Base-by-base conservation (phyloP, 2,113 vertebrate species). In the Oryzias javanicus region DNA sequence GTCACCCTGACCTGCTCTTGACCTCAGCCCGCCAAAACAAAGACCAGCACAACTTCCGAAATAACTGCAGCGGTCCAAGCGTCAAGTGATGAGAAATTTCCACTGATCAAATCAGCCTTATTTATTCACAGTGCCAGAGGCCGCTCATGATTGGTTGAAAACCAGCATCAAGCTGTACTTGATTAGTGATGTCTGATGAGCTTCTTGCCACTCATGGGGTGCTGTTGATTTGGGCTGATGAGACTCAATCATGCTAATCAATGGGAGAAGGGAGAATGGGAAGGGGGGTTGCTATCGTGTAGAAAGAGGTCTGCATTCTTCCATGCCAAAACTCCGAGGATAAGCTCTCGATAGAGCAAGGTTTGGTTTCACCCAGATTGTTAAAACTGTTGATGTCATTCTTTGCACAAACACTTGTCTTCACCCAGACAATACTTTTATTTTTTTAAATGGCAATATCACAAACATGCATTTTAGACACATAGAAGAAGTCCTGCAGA, bases 101-200 rank as follows among this genome's bases (percentile, higher is more conserved):
- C 47, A 64, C 58, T 67, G 68, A 78, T 84, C 67, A 82, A 80
- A 84, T 78, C 74, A 76, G 53, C 60, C 64, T 49, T 73, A 74
- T 78, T 82, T 82, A 80, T 74, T 73, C 51, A 16, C 66, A 67
- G 74, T 19, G 27, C 69, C 59, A 42, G 59, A 63, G 67, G 67
- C 72, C 20, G 55, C 1, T 17, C 53, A 19, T 77, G 81, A 87
- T 84, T 85, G 81, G 65, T 60, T 78, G 65, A 69, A 70, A 80
- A 74, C 67, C 48, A 58, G 63, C 56, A 77, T 80, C 79, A 83
- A 78, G 78, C 80, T 80, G 63, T 74, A 83, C 72, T 83, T 85
- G 80, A 87, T 87, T 82, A 85, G 76, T 74, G 60, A 70, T 70
- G 66, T 78, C 74, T 85, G 82, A 82, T 78, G 74, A 83, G 79